Evolutionary conservation across 1,140 invertebrate genomes (phyloP).

Genomic region (Bilobella aurantiaca): DNA sequence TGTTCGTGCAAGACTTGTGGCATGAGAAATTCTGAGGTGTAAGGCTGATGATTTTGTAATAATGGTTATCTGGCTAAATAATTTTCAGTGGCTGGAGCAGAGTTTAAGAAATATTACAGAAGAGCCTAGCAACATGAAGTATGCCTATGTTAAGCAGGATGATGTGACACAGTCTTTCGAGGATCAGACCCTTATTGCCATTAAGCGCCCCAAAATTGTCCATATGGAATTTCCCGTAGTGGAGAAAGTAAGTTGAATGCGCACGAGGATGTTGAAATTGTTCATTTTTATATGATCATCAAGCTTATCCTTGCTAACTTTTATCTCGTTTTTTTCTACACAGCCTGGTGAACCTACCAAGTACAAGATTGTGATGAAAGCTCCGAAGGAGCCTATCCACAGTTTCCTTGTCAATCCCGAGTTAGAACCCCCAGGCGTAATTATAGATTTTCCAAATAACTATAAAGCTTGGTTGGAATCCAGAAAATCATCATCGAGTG

Average conservation of each 20-base stretch:
- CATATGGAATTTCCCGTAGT: slow-evolving; percentile 54
- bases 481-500: no score
- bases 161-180: slow-evolving; percentile 63
- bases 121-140: slow-evolving; percentile 59
- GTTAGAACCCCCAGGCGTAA: slow-evolving; percentile 38
- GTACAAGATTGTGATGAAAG: slow-evolving; percentile 47
- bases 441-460: slow-evolving; percentile 28
- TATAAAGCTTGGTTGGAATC: no score
- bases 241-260: slow-evolving; percentile 48
- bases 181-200: slow-evolving; percentile 56
- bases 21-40: slow-evolving; percentile 5
- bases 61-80: background rate
- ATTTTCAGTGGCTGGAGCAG: slow-evolving; percentile 68
- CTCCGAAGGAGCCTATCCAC: slow-evolving; percentile 47
- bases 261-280: no score
- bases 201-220: slow-evolving; percentile 72
- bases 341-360: slow-evolving; percentile 21
- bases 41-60: background rate
- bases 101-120: slow-evolving; percentile 79
- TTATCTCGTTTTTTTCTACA: no score
- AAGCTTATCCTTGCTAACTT: no score
- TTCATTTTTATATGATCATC: no score
- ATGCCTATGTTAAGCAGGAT: slow-evolving; percentile 66
- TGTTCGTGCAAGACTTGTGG: no score
- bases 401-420: slow-evolving; percentile 50